These are phyloP conservation scores for Bagarius yarrelli DNA, from an alignment of 2,113 vertebrate genomes.

Conservation along the genomic window DNA sequence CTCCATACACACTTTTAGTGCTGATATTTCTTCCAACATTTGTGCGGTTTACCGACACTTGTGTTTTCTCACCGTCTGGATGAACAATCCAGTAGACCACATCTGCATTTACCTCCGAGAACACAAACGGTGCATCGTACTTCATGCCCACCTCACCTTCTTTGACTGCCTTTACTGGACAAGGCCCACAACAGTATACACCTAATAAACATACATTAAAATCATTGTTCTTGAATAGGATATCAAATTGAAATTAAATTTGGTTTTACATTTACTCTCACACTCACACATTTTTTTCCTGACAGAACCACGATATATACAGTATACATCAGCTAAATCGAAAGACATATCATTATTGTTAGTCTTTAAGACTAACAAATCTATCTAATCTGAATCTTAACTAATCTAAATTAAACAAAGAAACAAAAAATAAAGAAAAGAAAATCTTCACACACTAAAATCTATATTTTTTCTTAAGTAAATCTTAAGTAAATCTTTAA, in stretches of 20 bases:
- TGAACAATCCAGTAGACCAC: slow-evolving; percentile 65
- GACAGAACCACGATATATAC: too few relatives aligned
- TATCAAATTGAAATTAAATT: neutral
- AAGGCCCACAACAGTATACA: slow-evolving; percentile 74
- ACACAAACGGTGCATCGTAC: slow-evolving; percentile 73
- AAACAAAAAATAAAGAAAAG: too few relatives aligned
- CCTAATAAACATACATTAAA: slow-evolving; percentile 52
- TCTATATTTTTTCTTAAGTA: too few relatives aligned
- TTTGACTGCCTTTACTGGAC: slow-evolving; percentile 70
- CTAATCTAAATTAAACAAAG: too few relatives aligned
- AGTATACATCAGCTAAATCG: too few relatives aligned
- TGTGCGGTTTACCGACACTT: slow-evolving; percentile 47
- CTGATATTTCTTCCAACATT: slow-evolving; percentile 73
- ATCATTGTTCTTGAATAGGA: neutral
- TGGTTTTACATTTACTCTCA: neutral
- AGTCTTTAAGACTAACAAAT: too few relatives aligned
- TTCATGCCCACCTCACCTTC: slow-evolving; percentile 71
- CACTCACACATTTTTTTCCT: too few relatives aligned
- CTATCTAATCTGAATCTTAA: too few relatives aligned
- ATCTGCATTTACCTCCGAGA: slow-evolving; percentile 79
- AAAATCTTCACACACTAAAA: too few relatives aligned
- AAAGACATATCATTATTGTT: too few relatives aligned
- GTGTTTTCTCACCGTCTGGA: slow-evolving; percentile 52
- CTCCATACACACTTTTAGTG: slow-evolving; percentile 72
- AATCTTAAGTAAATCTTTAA: too few relatives aligned